Evolutionary conservation across 2,888 invertebrate species (phyloP).

Genomic region (Uloborus plumipes): DNA sequence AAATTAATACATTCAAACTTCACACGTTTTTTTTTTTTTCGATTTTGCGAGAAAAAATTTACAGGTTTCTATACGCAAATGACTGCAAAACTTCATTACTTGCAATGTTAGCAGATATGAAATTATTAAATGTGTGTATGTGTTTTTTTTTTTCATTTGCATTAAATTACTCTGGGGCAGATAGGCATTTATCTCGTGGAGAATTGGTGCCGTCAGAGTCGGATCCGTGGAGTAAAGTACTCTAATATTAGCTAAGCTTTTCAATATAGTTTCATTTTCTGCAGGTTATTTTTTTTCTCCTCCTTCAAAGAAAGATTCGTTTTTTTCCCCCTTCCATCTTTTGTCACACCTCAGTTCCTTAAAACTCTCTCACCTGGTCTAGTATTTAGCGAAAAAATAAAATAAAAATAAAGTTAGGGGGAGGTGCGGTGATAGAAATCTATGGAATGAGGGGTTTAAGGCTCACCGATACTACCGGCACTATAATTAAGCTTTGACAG

Average conservation of each 20-base stretch:
- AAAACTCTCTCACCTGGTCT: constrained; percentile 3
- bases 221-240: too few species aligned
- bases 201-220: too few species aligned
- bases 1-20: too few species aligned
- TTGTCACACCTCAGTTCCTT: constrained; percentile 1
- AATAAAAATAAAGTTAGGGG: background rate
- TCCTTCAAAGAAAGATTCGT: background rate
- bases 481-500: constrained; percentile 58
- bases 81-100: too few species aligned
- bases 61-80: too few species aligned
- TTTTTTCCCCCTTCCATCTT: background rate
- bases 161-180: too few species aligned
- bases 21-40: background rate
- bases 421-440: constrained; percentile 20
- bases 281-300: background rate
- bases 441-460: constrained; percentile 50
- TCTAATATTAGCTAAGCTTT: too few species aligned
- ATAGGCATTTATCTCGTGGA: too few species aligned
- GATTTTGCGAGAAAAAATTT: background rate
- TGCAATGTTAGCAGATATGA: too few species aligned
- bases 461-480: constrained; percentile 35
- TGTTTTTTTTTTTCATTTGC: too few species aligned
- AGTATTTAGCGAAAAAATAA: constrained; percentile 1
- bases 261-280: background rate
- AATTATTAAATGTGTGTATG: too few species aligned